phyloP scores from a whole-genome alignment of 2,113 vertebrate genomes.

The Euleptes europaea region DNA sequence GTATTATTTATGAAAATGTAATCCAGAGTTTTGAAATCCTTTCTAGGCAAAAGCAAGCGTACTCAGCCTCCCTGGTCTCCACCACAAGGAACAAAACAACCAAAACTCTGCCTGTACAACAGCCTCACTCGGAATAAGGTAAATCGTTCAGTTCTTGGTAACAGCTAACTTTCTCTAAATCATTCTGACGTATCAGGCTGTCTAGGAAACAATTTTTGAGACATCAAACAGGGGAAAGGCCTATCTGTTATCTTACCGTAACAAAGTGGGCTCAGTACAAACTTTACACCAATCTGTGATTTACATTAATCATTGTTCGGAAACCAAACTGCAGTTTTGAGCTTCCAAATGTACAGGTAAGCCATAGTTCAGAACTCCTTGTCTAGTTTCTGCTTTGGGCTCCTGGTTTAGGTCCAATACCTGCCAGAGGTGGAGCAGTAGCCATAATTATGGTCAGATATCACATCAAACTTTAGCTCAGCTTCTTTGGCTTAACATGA shows the following conservation, averaged over 20 bases:
- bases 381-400: too few relatives aligned
- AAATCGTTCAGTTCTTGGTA: neutral
- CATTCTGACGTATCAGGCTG: neutral
- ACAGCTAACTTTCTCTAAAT: neutral
- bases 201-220: neutral
- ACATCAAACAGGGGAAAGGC: neutral
- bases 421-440: too few relatives aligned
- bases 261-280: neutral
- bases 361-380: too few relatives aligned
- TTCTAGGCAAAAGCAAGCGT: slow-evolving; percentile 84
- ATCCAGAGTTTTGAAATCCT: neutral
- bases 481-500: too few relatives aligned
- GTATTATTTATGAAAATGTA: neutral
- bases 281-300: too few relatives aligned
- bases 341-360: too few relatives aligned
- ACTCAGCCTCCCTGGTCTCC: slow-evolving; percentile 86
- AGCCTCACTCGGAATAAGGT: slow-evolving; percentile 95
- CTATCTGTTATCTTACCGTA: neutral
- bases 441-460: too few relatives aligned
- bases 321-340: too few relatives aligned
- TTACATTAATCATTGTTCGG: too few relatives aligned
- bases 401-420: too few relatives aligned
- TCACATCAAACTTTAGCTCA: too few relatives aligned
- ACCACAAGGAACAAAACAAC: slow-evolving; percentile 80
- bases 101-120: slow-evolving; percentile 90